Conservation (phyloP, 2,113 vertebrate species). For the Brachypodius melanocephalos region DNA sequence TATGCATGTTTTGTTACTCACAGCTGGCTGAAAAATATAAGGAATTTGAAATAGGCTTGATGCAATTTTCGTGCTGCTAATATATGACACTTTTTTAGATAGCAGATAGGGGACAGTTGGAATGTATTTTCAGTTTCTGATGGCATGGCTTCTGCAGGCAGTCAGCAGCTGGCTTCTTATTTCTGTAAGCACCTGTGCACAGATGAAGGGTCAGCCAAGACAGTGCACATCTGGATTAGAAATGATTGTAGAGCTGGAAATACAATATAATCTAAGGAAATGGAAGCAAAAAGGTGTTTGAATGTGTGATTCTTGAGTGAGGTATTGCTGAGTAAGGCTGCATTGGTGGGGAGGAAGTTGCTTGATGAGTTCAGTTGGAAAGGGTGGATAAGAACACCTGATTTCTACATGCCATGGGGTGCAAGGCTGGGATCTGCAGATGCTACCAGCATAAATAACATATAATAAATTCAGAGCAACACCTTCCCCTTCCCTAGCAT, state of each 20-base stretch:
- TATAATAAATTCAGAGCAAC: neutral
- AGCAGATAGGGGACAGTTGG: neutral
- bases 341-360: fast-evolving
- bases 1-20: neutral
- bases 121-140: neutral
- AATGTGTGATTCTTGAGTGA: neutral
- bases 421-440: neutral
- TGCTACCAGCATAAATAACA: neutral
- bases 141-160: neutral
- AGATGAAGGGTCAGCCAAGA: neutral
- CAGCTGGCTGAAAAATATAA: neutral
- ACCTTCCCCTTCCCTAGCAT: neutral
- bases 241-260: neutral
- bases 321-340: neutral
- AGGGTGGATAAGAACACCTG: neutral
- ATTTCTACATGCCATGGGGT: neutral
- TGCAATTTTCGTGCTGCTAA: neutral
- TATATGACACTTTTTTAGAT: neutral
- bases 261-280: neutral
- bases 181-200: neutral
- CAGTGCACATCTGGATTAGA: neutral
- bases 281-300: neutral
- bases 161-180: neutral
- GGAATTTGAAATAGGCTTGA: neutral
- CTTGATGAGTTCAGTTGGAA: neutral